A percentile compares a stretch with the other conserved stretches of the same genome.
Evolutionary conservation across 2,888 invertebrate genomes (phyloP).

Genomic region (Folsomia manolachei): DNA sequence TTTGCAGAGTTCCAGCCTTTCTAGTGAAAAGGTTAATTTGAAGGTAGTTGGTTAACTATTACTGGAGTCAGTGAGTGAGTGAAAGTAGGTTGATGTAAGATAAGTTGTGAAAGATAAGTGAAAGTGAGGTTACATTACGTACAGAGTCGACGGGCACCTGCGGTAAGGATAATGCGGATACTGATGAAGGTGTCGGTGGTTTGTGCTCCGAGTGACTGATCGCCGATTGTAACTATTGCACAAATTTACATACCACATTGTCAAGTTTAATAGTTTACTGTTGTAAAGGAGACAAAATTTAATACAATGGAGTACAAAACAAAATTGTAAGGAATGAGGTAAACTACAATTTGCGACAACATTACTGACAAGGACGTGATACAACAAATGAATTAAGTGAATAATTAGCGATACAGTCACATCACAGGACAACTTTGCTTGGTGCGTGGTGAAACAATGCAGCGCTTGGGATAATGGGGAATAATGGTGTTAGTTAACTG

Average conservation of each 20-base stretch:
- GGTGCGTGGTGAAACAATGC: too few relatives aligned
- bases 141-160: constrained; percentile 78
- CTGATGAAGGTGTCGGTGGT: constrained; percentile 59
- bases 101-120: too few relatives aligned
- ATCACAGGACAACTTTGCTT: too few relatives aligned
- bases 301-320: not conserved
- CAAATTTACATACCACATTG: too few relatives aligned
- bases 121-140: constrained; percentile 55
- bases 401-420: too few relatives aligned
- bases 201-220: constrained; percentile 77
- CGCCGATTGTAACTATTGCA: constrained; percentile 70
- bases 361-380: not conserved
- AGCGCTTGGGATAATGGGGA: too few relatives aligned
- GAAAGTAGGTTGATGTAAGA: too few relatives aligned
- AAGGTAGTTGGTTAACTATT: not conserved
- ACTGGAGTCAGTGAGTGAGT: not conserved
- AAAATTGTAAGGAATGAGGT: too few relatives aligned
- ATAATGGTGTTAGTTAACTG: too few relatives aligned
- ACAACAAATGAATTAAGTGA: not conserved
- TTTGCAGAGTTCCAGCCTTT: too few relatives aligned
- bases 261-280: not conserved
- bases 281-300: not conserved
- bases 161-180: constrained; percentile 75
- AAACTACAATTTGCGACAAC: not conserved
- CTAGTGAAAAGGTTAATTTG: too few relatives aligned